Evolutionary conservation across 2,888 invertebrate genomes (phyloP).

Genomic region (Leptothorax acervorum): DNA sequence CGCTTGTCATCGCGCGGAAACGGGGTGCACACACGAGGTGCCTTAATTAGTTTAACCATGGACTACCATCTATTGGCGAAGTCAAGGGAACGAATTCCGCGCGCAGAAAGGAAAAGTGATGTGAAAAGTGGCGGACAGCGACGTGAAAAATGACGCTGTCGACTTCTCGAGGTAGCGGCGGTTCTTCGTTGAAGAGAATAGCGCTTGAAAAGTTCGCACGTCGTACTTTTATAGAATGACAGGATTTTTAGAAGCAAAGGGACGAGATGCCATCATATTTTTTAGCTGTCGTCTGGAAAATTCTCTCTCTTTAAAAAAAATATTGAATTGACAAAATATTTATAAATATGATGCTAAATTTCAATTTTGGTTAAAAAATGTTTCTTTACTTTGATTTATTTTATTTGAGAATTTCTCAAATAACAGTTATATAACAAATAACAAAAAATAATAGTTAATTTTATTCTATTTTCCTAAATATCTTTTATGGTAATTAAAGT

Average conservation of each 20-base stretch:
- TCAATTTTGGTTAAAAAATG: neutral
- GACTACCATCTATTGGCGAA: neutral
- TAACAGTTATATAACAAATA: too few relatives aligned
- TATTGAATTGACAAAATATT: neutral
- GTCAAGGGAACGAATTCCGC: constrained; percentile 3
- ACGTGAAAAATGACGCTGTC: constrained; percentile 51
- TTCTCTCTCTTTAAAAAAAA: neutral
- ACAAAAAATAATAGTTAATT: neutral
- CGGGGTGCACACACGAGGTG: neutral
- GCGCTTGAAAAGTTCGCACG: constrained; percentile 43
- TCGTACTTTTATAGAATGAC: constrained; percentile 26
- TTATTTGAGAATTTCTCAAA: neutral
- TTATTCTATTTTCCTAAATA: neutral
- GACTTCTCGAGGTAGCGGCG: neutral
- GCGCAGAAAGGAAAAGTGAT: constrained; percentile 40
- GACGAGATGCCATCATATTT: neutral
- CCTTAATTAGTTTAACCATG: constrained; percentile 21
- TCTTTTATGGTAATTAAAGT: neutral
- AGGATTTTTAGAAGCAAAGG: constrained; percentile 22
- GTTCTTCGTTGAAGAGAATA: constrained; percentile 36
- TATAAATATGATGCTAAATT: neutral
- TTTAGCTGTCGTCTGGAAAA: constrained; percentile 12
- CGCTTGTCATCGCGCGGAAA: neutral
- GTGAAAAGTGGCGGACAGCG: constrained; percentile 36
- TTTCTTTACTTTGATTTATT: neutral